Conservation (phyloP, 2,113 vertebrate genomes). For the Caranx melampygus region DNA sequence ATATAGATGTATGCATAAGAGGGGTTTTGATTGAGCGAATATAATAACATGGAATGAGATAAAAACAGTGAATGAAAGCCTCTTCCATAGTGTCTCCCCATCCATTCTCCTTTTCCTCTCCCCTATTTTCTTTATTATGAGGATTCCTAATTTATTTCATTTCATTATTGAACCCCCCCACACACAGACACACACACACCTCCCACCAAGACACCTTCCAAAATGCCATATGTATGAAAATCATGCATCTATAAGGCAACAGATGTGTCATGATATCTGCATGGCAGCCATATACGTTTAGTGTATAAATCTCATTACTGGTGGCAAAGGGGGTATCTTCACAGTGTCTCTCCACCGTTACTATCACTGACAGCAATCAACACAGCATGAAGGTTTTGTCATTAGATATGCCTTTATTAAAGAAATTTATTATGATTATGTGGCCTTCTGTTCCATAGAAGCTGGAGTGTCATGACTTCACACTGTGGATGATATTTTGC, state of each 20-base stretch:
- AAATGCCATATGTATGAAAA: conserved; percentile 75
- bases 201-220: conserved; percentile 30
- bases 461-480: conserved; percentile 25
- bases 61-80: conserved; percentile 80
- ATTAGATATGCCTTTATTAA: conserved; percentile 78
- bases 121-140: conserved; percentile 71
- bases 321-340: conserved; percentile 69
- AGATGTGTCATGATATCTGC: conserved; percentile 79
- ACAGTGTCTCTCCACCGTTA: conserved; percentile 49
- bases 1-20: conserved; percentile 81
- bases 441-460: conserved; percentile 44
- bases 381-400: conserved; percentile 59
- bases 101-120: conserved; percentile 50
- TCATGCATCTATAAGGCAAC: conserved; percentile 65
- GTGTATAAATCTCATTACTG: conserved; percentile 79
- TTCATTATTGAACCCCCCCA: conserved; percentile 56
- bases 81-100: conserved; percentile 64
- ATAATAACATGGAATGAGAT: conserved; percentile 82
- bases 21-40: conserved; percentile 81
- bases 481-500: conserved; percentile 25
- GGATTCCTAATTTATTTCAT: conserved; percentile 75
- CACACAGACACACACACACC: too few relatives aligned
- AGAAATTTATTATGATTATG: conserved; percentile 68
- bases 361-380: conserved; percentile 75
- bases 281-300: conserved; percentile 68